These are phyloP conservation scores for Meandrina meandrites DNA, from an alignment of 92 coral and sea anemone species.

Conservation along the genomic window DNA sequence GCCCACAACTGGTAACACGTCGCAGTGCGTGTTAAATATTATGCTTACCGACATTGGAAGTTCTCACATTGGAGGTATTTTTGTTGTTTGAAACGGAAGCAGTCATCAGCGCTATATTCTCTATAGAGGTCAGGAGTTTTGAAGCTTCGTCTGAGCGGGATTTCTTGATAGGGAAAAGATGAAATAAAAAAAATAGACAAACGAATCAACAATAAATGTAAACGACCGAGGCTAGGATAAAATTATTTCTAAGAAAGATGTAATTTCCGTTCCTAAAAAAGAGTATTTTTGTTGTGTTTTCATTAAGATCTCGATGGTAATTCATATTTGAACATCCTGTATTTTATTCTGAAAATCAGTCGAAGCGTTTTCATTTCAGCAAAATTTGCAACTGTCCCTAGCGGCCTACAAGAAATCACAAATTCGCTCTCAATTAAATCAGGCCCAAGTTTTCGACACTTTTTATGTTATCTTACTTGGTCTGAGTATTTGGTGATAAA, in stretches of 20 bases:
- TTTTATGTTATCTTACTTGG: neutral
- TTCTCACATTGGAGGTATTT: conserved; percentile 34
- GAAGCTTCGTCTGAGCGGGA: conserved; percentile 57
- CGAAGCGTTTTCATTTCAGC: too few species aligned
- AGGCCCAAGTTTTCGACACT: too few species aligned
- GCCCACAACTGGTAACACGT: too few species aligned
- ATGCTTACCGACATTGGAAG: conserved; percentile 67
- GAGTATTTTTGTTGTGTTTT: too few species aligned
- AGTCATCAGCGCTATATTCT: conserved; percentile 57
- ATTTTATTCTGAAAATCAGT: too few species aligned
- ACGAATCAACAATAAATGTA: neutral
- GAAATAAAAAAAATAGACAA: neutral
- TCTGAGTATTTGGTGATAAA: neutral
- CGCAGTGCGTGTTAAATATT: neutral
- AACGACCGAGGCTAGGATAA: neutral
- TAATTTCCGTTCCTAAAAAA: too few species aligned
- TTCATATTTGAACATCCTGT: too few species aligned
- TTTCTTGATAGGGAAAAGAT: conserved; percentile 15
- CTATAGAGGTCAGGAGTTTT: conserved; percentile 60
- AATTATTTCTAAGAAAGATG: neutral
- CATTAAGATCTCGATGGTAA: too few species aligned
- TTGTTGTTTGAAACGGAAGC: conserved; percentile 44
- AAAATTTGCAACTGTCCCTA: too few species aligned
- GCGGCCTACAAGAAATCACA: too few species aligned
- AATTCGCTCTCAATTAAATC: too few species aligned